Conservation (phyloP, 2,888 invertebrate species). For the Hirtodrosophila histrioides region DNA sequence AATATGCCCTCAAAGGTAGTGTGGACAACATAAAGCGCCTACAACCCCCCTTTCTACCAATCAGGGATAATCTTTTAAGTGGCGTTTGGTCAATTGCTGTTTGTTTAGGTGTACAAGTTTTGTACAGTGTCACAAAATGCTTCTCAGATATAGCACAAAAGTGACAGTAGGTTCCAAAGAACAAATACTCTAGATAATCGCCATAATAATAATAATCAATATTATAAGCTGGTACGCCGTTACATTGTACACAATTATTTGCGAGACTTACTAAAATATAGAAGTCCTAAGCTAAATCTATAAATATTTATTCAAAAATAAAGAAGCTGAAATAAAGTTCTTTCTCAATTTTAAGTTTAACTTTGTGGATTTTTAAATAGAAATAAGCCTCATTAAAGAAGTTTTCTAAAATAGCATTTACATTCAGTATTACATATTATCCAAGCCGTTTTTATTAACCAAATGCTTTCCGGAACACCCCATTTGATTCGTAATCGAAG, state of each 20-base stretch:
- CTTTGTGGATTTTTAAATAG: no score
- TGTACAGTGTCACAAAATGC: slow-evolving; percentile 8
- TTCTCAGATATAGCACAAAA: slow-evolving; percentile 2
- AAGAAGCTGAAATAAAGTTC: no score
- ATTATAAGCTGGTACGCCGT: no score
- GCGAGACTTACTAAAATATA: no score
- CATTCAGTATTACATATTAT: no score
- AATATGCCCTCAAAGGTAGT: slow-evolving; percentile 55
- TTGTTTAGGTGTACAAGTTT: slow-evolving; percentile 57
- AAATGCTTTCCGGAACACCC: slow-evolving; percentile 24
- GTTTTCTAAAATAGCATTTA: no score
- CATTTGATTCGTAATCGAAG: slow-evolving; percentile 27
- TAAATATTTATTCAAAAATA: no score
- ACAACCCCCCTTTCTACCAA: slow-evolving; percentile 19
- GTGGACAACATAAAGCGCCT: slow-evolving; percentile 1
- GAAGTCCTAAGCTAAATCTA: no score
- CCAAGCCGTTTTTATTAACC: not conserved
- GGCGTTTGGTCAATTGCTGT: slow-evolving; percentile 36
- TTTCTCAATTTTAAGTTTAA: no score
- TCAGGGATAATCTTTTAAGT: slow-evolving; percentile 38
- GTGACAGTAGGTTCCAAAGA: slow-evolving; percentile 20
- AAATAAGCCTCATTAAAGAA: no score
- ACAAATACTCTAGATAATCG: not conserved
- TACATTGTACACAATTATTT: no score
- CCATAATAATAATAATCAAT: no score